Evolutionary conservation across 1,140 invertebrate genomes (phyloP).

Genomic region (Neuroterus valhalla): DNA sequence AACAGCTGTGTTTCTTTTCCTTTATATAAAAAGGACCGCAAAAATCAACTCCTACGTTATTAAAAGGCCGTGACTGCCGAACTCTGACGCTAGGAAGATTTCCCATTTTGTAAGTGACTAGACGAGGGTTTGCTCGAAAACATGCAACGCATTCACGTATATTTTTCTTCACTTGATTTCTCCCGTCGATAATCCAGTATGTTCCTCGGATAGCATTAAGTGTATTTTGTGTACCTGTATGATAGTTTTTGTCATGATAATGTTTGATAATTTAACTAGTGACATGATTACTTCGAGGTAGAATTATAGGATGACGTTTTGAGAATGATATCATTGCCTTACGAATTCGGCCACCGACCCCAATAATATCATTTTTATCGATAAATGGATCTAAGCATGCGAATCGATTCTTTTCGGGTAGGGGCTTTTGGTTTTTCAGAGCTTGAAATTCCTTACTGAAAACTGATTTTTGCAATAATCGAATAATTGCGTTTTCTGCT

Average conservation of each 20-base stretch:
- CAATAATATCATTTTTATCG: conserved; percentile 57
- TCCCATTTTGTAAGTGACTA: conserved; percentile 33
- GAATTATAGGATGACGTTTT: conserved; percentile 69
- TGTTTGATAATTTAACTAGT: conserved; percentile 58
- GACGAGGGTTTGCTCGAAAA: conserved; percentile 36
- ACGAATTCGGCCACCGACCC: conserved; percentile 65
- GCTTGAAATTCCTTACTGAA: neutral
- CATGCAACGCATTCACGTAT: no score
- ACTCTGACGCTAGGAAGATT: conserved; percentile 68
- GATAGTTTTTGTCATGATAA: conserved; percentile 46
- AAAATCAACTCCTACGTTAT: conserved; percentile 65
- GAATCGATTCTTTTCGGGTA: conserved; percentile 44
- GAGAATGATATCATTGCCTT: conserved; percentile 54
- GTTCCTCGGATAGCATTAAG: no score
- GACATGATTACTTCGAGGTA: no score
- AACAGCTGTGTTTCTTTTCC: conserved; percentile 46
- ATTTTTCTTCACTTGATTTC: no score
- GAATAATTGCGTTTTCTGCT: no score
- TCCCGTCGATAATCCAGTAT: no score
- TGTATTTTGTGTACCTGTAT: conserved; percentile 57
- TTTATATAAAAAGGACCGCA: no score
- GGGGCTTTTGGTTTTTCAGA: neutral
- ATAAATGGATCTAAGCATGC: no score
- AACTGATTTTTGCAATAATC: neutral
- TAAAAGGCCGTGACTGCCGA: conserved; percentile 56